A percentile compares a stretch with the other conserved stretches of the same genome.
These are phyloP conservation scores for Tympanoctomys barrerae DNA, from an alignment of 2,797 vertebrate species.

Conservation along the genomic window DNA sequence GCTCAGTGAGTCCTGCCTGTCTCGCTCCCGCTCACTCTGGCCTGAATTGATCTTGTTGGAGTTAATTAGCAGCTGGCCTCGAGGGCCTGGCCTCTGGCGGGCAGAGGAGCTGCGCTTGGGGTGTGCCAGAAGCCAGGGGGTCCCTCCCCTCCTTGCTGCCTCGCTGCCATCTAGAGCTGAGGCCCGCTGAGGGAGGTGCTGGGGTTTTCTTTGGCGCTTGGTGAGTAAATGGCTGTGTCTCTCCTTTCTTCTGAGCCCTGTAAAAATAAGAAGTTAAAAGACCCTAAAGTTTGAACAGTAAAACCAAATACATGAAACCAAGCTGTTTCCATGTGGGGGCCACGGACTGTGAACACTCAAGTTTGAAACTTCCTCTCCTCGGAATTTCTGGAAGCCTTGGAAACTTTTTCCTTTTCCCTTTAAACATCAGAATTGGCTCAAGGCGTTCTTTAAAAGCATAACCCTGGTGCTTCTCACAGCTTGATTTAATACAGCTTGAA, in stretches of 20 bases:
- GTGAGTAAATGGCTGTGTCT: conserved; percentile 77
- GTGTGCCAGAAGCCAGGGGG: conserved; percentile 67
- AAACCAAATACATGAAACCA: conserved; percentile 85
- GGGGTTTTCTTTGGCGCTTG: conserved; percentile 78
- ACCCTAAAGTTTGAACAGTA: conserved; percentile 83
- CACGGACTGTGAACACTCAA: conserved; percentile 87
- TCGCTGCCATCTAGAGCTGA: neutral
- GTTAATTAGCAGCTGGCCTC: conserved; percentile 78
- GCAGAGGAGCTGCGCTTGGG: neutral
- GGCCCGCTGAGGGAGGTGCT: conserved; percentile 66
- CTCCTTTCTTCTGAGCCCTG: conserved; percentile 78
- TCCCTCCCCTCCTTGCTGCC: neutral
- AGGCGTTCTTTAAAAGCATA: conserved; percentile 83
- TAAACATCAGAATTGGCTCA: conserved; percentile 82
- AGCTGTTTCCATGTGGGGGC: conserved; percentile 85
- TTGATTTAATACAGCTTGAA: conserved; percentile 89
- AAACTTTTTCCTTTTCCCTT: conserved; percentile 78
- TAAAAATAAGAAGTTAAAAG: conserved; percentile 85
- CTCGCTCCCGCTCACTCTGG: conserved; percentile 57
- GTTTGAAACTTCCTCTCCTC: conserved; percentile 88
- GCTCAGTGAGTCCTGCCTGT: conserved; percentile 51
- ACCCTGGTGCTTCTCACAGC: conserved; percentile 84
- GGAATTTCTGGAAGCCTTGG: conserved; percentile 86
- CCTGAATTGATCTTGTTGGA: conserved; percentile 72
- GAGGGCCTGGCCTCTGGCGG: conserved; percentile 60